Conservation (phyloP, 2,888 invertebrate species). For the Fissipunctia ypsillon region DNA sequence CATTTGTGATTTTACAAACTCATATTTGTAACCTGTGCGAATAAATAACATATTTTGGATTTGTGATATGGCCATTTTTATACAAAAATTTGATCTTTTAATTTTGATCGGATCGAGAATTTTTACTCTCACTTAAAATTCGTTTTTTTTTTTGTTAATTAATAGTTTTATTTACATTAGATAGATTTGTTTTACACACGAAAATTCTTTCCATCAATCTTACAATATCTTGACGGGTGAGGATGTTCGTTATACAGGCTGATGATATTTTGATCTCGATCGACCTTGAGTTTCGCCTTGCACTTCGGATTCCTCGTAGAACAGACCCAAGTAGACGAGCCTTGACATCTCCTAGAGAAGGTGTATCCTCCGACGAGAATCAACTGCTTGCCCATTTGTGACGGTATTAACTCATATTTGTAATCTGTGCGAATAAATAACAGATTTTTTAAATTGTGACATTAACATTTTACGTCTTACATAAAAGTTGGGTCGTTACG, state of each 20-base stretch:
- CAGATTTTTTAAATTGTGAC: background rate
- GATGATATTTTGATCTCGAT: conserved; percentile 28
- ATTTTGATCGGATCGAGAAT: background rate
- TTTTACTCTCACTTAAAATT: background rate
- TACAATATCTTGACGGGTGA: conserved; percentile 41
- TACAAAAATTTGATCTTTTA: too few species aligned
- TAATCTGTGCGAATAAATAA: conserved; percentile 18
- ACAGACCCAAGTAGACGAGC: conserved; percentile 53
- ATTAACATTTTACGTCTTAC: background rate
- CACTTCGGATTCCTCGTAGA: conserved; percentile 61
- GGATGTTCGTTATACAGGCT: conserved; percentile 43
- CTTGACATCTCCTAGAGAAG: conserved; percentile 46
- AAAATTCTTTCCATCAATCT: conserved; percentile 16
- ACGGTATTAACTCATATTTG: conserved; percentile 47
- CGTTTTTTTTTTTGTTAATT: background rate
- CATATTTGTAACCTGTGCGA: conserved; percentile 25
- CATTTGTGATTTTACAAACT: conserved; percentile 44
- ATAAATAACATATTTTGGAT: background rate
- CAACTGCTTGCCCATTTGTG: conserved; percentile 59
- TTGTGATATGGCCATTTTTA: background rate
- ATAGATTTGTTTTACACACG: conserved; percentile 2
- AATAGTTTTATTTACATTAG: too few species aligned
- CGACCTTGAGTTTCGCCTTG: conserved; percentile 58
- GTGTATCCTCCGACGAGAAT: conserved; percentile 72
- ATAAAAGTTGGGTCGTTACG: background rate